Evolutionary conservation across 2,797 vertebrate species (phyloP).

Genomic region (Otolemur crassicaudatus): DNA sequence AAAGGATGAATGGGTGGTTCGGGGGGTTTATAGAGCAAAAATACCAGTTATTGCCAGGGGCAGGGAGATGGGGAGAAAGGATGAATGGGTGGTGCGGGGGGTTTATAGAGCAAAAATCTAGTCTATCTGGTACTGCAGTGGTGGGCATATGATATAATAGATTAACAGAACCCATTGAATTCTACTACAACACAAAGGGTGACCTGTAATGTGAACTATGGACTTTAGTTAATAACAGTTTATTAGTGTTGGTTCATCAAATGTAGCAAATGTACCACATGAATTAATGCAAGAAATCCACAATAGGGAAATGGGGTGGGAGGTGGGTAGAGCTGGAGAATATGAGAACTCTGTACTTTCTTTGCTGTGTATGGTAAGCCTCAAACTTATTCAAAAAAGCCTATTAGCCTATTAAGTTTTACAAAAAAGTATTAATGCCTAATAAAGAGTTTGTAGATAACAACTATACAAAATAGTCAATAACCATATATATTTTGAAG

Average conservation of each 20-base stretch:
- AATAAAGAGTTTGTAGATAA: constrained; percentile 31
- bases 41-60: background rate
- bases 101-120: background rate
- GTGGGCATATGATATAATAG: background rate
- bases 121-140: background rate
- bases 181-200: background rate
- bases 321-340: background rate
- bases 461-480: background rate
- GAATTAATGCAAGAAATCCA: background rate
- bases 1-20: background rate
- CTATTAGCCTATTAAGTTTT: background rate
- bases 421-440: background rate
- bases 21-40: background rate
- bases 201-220: background rate
- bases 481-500: background rate
- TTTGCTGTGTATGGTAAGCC: background rate
- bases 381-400: constrained; percentile 24
- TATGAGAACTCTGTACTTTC: background rate
- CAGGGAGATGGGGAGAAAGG: background rate
- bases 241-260: background rate
- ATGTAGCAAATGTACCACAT: background rate
- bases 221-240: background rate
- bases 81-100: background rate
- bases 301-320: background rate
- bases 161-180: constrained; percentile 6